Evolutionary conservation across 2,888 invertebrate species (phyloP).

Genomic region (Physocephala rufipes): DNA sequence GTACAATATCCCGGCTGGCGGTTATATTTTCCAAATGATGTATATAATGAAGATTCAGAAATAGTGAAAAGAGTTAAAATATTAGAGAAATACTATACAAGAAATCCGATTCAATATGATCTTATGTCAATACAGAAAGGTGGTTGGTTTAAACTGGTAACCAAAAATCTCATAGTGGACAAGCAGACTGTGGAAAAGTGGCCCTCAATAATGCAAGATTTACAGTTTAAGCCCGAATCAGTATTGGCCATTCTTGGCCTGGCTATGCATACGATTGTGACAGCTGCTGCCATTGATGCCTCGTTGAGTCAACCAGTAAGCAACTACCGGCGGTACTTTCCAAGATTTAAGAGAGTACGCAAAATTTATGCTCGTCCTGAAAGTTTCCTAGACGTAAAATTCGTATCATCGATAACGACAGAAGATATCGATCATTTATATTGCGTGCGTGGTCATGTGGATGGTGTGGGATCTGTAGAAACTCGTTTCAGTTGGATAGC

Average conservation of each 20-base stretch:
- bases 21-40: slow-evolving; percentile 79
- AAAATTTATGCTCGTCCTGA: slow-evolving; percentile 69
- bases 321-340: slow-evolving; percentile 45
- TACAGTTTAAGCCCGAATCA: slow-evolving; percentile 74
- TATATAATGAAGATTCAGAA: slow-evolving; percentile 66
- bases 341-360: slow-evolving; percentile 44
- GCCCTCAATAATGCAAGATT: slow-evolving; percentile 73
- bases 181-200: slow-evolving; percentile 70
- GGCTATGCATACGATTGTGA: slow-evolving; percentile 69
- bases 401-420: slow-evolving; percentile 54
- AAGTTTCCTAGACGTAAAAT: slow-evolving; percentile 74
- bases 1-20: slow-evolving; percentile 76
- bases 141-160: slow-evolving; percentile 66
- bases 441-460: slow-evolving; percentile 85
- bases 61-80: slow-evolving; percentile 68
- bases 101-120: slow-evolving; percentile 51
- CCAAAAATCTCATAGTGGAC: slow-evolving; percentile 70
- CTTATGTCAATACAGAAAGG: slow-evolving; percentile 46
- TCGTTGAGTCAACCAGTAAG: slow-evolving; percentile 31
- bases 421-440: slow-evolving; percentile 76
- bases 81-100: slow-evolving; percentile 69
- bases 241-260: slow-evolving; percentile 78
- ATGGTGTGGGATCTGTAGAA: slow-evolving; percentile 79
- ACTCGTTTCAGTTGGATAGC: slow-evolving; percentile 80
- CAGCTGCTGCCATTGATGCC: slow-evolving; percentile 37